Conservation (phyloP, 2,797 vertebrate genomes). For the Acrossocheilus wenchowensis region DNA sequence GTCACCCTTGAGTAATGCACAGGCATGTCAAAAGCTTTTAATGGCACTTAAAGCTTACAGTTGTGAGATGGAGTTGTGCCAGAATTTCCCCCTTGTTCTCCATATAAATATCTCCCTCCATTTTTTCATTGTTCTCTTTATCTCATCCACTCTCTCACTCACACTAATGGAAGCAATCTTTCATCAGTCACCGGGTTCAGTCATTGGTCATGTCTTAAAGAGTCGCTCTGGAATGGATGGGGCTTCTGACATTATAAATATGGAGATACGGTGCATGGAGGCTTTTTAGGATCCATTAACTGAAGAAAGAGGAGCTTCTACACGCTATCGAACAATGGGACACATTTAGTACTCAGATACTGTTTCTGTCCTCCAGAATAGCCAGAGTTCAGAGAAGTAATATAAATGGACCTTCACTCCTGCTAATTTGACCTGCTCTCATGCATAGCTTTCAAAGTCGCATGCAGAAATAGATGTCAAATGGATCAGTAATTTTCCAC, state of each 20-base stretch:
- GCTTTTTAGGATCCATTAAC: constrained; percentile 23
- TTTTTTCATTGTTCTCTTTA: constrained; percentile 31
- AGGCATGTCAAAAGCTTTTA: constrained; percentile 25
- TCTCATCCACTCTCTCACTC: constrained; percentile 20
- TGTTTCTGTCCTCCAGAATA: not conserved
- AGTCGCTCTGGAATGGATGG: not conserved
- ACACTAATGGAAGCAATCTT: constrained; percentile 44
- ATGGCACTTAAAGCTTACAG: constrained; percentile 40
- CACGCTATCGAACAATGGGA: constrained; percentile 1
- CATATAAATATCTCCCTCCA: constrained; percentile 31
- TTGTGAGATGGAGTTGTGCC: constrained; percentile 29
- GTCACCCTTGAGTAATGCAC: constrained; percentile 32
- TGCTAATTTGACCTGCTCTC: not conserved
- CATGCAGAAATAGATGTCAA: constrained; percentile 1
- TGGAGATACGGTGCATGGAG: constrained; percentile 15
- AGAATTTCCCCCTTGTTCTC: constrained; percentile 31
- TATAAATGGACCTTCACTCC: not conserved
- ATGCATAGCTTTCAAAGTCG: constrained; percentile 2
- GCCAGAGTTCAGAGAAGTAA: constrained; percentile 2
- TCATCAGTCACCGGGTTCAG: constrained; percentile 33
- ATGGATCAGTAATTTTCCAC: not conserved
- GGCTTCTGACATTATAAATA: constrained; percentile 34
- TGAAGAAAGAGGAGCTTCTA: constrained; percentile 2
- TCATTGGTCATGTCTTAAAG: constrained; percentile 6
- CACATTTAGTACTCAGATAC: not conserved